Evolutionary conservation across 2,888 invertebrate species (phyloP).

Genomic region (Ypsolopha scabrella): DNA sequence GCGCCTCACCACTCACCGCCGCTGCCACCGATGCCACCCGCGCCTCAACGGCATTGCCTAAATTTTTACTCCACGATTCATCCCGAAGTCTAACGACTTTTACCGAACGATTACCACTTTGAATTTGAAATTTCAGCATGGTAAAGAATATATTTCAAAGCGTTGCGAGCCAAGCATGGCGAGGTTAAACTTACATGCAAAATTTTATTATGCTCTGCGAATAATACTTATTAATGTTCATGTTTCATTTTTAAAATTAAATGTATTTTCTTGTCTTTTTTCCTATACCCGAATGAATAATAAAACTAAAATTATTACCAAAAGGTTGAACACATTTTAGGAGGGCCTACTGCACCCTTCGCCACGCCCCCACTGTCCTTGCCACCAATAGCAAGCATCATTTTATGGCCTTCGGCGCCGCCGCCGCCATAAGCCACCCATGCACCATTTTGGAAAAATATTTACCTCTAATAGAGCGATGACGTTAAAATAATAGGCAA

Average conservation of each 20-base stretch:
- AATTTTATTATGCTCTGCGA: not conserved
- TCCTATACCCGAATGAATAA: too few species aligned
- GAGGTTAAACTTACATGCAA: not conserved
- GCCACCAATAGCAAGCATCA: slow-evolving; percentile 27
- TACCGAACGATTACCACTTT: not conserved
- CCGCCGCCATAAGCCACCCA: too few species aligned
- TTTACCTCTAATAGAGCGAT: too few species aligned
- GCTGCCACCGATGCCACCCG: slow-evolving; percentile 11
- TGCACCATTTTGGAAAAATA: too few species aligned
- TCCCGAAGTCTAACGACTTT: slow-evolving; percentile 18
- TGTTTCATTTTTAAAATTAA: too few species aligned
- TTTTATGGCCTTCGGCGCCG: not conserved
- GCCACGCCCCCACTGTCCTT: slow-evolving; percentile 28
- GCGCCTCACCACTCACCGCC: slow-evolving; percentile 13
- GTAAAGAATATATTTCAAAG: too few species aligned
- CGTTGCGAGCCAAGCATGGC: slow-evolving; percentile 2
- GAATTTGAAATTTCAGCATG: too few species aligned
- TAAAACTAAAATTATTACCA: too few species aligned
- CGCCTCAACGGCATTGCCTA: slow-evolving; percentile 19
- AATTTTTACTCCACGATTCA: slow-evolving; percentile 35
- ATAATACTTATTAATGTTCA: too few species aligned
- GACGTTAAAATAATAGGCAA: too few species aligned
- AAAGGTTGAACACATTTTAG: too few species aligned
- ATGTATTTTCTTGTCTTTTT: too few species aligned
- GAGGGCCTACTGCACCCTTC: slow-evolving; percentile 19